Conservation (phyloP, 2,113 vertebrate genomes). For the Clarias macrocephalus region DNA sequence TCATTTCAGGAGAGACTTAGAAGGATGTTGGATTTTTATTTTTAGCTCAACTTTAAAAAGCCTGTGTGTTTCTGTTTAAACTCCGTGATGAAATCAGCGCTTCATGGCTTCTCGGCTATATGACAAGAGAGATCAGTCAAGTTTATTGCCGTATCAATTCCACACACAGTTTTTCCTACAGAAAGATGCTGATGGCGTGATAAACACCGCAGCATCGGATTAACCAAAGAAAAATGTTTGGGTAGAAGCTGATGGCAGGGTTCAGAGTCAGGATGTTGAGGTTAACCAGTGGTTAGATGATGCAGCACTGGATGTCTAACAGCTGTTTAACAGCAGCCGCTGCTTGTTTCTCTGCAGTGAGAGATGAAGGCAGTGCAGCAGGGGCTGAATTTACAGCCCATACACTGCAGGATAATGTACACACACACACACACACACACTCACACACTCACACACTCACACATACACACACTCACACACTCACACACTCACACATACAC, state of each 20-base stretch:
- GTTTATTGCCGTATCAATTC: background rate
- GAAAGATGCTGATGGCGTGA: background rate
- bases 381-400: conserved; percentile 10
- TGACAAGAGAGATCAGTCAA: background rate
- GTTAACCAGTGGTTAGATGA: background rate
- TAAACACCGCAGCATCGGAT: background rate
- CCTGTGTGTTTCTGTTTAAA: background rate
- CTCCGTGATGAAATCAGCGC: background rate
- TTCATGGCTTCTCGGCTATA: background rate
- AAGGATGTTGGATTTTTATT: background rate
- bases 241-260: background rate
- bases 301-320: background rate
- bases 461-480: conserved; percentile 30
- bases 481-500: no score
- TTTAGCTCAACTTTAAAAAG: background rate
- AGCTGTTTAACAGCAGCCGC: background rate
- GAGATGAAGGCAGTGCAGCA: background rate
- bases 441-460: no score
- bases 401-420: conserved; percentile 9
- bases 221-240: background rate
- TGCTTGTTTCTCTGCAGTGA: background rate
- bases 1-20: background rate
- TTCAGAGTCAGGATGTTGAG: background rate
- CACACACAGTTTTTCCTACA: background rate
- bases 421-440: conserved; percentile 28